Evolutionary conservation across 2,888 invertebrate genomes (phyloP), one percentile per base, ranked within the genome.

Genomic region (Cataglyphis albicans): DNA sequence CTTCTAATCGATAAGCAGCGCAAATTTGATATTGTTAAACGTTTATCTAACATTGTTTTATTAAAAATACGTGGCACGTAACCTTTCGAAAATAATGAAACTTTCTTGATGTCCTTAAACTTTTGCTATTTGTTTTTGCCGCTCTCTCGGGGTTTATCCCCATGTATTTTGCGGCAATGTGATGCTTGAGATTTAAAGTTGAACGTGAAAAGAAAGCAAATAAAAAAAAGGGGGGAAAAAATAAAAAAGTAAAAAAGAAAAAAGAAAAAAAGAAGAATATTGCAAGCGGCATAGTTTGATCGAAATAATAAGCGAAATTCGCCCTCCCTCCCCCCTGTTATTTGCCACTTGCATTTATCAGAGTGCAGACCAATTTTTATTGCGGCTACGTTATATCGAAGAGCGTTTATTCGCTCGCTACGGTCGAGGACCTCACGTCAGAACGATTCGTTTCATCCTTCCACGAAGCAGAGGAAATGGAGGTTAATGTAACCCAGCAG

Each of bases 21-120:
- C 21, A 12, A 64, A 65, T 29, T n/a, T 38, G 35, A 48, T 72
- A 48, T 72, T 35, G 48, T 73, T 25, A 52, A 38, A 52, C 15
- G 52, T 52, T 72, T 59, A 72, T 61, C 61, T n/a, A n/a, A 18
- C 6, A 41, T 41, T 21, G 78, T 88, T 88, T 88, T 88, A 86
- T 85, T 85, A 86, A 80, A 88, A 83, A 84, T 84, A 88, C 84
- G 70, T 65, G 70, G 73, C 88, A 76, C 87, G 87, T 68, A 57
- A 75, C 64, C 76, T 82, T 81, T 83, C 65, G 82, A 84, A 88
- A 88, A 87, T 88, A 88, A 88, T 88, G 87, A 85, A 88, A 88
- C 82, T 88, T 88, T 75, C 18, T 29, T 68, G 75, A 76, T 75
- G 74, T 63, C 75, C 85, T 76, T n/a, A 68, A 88, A 88, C 81